Evolutionary conservation across 2,797 vertebrate genomes (phyloP).

Genomic region (Crotalus adamanteus): DNA sequence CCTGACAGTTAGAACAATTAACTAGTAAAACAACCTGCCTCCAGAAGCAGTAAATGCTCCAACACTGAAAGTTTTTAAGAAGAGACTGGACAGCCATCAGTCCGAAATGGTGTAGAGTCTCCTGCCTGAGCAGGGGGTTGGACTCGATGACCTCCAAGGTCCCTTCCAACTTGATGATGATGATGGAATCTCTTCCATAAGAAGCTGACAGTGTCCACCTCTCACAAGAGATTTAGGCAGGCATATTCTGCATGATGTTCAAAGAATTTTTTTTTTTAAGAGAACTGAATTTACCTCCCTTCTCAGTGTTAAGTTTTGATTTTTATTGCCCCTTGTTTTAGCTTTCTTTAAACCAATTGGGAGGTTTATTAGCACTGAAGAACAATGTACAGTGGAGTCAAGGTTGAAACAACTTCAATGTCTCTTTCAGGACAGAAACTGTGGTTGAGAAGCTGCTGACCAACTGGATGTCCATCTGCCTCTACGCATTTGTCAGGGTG

Average conservation of each 20-base stretch:
- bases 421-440: constrained; percentile 86
- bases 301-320: not conserved
- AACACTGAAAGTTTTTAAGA: too few relatives aligned
- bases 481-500: constrained; percentile 92
- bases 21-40: too few relatives aligned
- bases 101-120: too few relatives aligned
- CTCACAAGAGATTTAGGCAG: not conserved
- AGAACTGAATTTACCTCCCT: not conserved
- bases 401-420: not conserved
- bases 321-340: not conserved
- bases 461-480: constrained; percentile 99
- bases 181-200: not conserved
- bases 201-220: not conserved
- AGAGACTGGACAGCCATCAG: too few relatives aligned
- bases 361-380: not conserved
- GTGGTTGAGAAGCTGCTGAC: constrained; percentile 98
- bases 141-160: too few relatives aligned
- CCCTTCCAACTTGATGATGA: too few relatives aligned
- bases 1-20: too few relatives aligned
- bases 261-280: not conserved
- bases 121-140: too few relatives aligned
- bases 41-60: too few relatives aligned
- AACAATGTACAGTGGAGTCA: not conserved
- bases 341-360: not conserved
- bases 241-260: not conserved